Conservation (phyloP, 2,797 vertebrate species). For the Diplodus puntazzo region DNA sequence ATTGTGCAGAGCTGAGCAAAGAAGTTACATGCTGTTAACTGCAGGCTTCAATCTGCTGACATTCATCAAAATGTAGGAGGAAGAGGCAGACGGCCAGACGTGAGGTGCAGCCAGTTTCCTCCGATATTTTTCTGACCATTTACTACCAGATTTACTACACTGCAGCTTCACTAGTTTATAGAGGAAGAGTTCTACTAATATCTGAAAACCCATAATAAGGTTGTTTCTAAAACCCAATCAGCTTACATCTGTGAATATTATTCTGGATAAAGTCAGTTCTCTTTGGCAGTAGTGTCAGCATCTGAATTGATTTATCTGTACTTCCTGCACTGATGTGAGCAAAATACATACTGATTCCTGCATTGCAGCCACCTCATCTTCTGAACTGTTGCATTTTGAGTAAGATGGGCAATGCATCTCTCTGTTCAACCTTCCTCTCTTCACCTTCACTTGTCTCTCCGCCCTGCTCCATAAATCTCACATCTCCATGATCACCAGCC, state of each 20-base stretch:
- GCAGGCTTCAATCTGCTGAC: slow-evolving; percentile 46
- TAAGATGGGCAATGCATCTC: too few species aligned
- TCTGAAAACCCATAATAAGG: background rate
- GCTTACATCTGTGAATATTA: background rate
- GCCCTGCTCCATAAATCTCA: background rate
- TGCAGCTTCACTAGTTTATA: background rate
- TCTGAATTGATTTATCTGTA: background rate
- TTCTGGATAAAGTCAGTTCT: background rate
- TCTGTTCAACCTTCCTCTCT: background rate
- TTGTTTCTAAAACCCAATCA: background rate
- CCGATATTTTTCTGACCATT: background rate
- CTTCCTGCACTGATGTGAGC: background rate
- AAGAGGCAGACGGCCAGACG: background rate
- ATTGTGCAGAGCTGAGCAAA: slow-evolving; percentile 45
- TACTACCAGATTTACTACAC: background rate
- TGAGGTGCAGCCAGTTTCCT: background rate
- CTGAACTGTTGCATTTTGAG: too few species aligned
- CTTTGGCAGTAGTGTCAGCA: background rate
- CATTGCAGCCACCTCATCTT: slow-evolving; percentile 1
- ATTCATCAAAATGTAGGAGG: slow-evolving; percentile 38
- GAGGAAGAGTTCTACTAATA: background rate
- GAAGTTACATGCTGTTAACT: slow-evolving; percentile 24
- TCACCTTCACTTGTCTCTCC: background rate
- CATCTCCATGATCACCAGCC: background rate
- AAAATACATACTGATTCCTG: background rate